Conservation (phyloP, 64 coral and sea anemone species). For the Montipora efflorescens region DNA sequence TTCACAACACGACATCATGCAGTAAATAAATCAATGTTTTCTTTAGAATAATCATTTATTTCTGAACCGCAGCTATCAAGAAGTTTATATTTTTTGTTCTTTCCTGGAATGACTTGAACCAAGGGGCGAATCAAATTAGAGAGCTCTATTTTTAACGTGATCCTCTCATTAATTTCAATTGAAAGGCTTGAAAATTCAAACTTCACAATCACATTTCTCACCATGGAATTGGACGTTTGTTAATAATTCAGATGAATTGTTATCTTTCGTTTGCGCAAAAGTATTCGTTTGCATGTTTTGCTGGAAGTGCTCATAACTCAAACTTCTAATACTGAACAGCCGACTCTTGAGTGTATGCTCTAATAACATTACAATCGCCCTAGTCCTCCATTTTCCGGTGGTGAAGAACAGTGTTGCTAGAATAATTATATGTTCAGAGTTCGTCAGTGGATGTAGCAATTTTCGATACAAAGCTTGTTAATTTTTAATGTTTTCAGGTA, state of each 20-base stretch:
- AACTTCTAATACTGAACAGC: neutral
- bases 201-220: slow-evolving; percentile 13
- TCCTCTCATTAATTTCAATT: neutral
- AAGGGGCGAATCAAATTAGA: neutral
- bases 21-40: slow-evolving; percentile 20
- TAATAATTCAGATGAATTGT: slow-evolving; percentile 36
- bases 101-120: neutral
- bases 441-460: slow-evolving; percentile 25
- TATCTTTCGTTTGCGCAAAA: neutral
- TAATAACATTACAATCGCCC: neutral
- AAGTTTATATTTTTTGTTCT: neutral
- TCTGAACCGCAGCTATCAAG: neutral
- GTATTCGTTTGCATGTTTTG: neutral
- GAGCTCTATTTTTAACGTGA: neutral
- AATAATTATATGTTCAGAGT: neutral
- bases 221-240: slow-evolving; percentile 18
- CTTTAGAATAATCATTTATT: slow-evolving; percentile 11
- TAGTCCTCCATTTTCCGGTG: neutral
- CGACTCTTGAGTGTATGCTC: neutral
- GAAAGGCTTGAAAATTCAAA: neutral
- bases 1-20: neutral
- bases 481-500: slow-evolving; percentile 24
- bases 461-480: slow-evolving; percentile 51
- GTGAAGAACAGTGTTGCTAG: neutral
- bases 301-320: neutral